phyloP scores from a whole-genome alignment of 2,888 invertebrate species.

The Junonia oenone region DNA sequence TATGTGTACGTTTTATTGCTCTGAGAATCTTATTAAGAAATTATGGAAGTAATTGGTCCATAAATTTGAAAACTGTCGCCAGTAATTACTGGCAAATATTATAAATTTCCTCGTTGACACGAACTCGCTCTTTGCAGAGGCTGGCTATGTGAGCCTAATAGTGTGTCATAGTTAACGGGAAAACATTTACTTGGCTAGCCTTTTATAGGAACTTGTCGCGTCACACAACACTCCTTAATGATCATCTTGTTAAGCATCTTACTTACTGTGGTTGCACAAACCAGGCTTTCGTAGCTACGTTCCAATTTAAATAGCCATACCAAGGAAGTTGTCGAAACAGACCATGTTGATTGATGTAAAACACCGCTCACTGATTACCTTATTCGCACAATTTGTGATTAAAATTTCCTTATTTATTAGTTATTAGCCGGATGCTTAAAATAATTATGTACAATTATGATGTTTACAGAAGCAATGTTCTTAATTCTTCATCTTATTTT shows the following conservation, averaged over 20 bases:
- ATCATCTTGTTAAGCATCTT: constrained; percentile 36
- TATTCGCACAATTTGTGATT: not conserved
- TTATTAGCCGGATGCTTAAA: not conserved
- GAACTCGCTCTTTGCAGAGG: constrained; percentile 26
- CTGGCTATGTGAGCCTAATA: constrained; percentile 43
- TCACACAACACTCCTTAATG: constrained; percentile 33
- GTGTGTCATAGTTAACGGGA: constrained; percentile 53
- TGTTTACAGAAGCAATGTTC: not conserved
- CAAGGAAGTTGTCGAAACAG: constrained; percentile 8
- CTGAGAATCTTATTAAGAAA: constrained; percentile 21
- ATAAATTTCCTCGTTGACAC: constrained; percentile 43
- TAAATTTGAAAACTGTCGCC: constrained; percentile 49
- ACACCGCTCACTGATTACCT: not conserved
- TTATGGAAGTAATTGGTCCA: constrained; percentile 36
- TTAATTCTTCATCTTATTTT: not conserved
- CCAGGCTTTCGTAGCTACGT: constrained; percentile 33
- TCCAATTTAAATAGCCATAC: constrained; percentile 24
- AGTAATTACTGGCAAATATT: constrained; percentile 48
- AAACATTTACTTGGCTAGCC: constrained; percentile 45
- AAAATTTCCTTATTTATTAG: not conserved
- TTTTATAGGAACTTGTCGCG: constrained; percentile 50
- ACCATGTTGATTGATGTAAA: constrained; percentile 6
- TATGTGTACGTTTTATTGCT: constrained; percentile 5
- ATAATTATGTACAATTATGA: not conserved
- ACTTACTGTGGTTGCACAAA: constrained; percentile 31